A percentile compares a stretch with the other conserved stretches of the same genome.
Evolutionary conservation across 2,113 vertebrate genomes (phyloP).

Genomic region (Seriola dumerili): DNA sequence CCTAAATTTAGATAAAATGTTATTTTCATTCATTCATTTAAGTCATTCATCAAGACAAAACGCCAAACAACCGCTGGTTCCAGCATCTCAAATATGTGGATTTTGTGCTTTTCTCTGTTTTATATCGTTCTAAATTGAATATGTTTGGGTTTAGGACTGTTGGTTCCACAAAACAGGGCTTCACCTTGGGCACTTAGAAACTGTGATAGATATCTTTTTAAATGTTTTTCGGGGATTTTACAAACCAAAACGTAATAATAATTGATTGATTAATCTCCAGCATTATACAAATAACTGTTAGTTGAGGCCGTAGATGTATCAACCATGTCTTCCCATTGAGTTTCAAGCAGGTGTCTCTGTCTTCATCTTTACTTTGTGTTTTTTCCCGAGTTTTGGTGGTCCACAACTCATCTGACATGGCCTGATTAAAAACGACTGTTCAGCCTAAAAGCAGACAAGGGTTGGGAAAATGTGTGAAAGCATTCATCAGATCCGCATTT

Average conservation of each 20-base stretch:
- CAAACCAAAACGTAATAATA: neutral
- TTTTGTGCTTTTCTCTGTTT: neutral
- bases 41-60: neutral
- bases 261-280: neutral
- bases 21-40: neutral
- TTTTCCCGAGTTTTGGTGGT: constrained; percentile 45
- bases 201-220: neutral
- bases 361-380: constrained; percentile 1
- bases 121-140: neutral
- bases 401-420: constrained; percentile 35
- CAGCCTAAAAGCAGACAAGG: constrained; percentile 69
- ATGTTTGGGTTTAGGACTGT: neutral
- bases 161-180: neutral
- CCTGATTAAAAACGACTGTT: constrained; percentile 67
- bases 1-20: neutral
- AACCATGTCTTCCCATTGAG: constrained; percentile 5
- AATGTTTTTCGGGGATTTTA: neutral
- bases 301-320: neutral
- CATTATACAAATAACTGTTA: neutral
- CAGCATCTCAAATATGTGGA: neutral
- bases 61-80: neutral
- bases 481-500: constrained; percentile 72
- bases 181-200: neutral
- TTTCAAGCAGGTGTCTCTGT: constrained; percentile 23
- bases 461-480: constrained; percentile 49